Evolutionary conservation across 2,797 vertebrate genomes (phyloP), one percentile per base, ranked within the genome.

Genomic region (Pangasius krempfi): DNA sequence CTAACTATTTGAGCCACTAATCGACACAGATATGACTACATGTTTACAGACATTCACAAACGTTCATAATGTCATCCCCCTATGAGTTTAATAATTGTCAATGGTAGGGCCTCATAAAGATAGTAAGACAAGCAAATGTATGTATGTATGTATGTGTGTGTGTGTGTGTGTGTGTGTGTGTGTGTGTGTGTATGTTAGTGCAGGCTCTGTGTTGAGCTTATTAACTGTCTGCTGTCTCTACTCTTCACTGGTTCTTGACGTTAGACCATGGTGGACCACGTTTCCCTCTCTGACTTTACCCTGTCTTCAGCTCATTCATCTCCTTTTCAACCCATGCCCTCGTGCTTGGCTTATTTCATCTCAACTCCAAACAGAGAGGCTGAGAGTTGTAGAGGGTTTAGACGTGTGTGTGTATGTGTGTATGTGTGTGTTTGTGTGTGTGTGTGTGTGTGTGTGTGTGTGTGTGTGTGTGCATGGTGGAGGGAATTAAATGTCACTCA

Each of bases 401-500:
- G 70, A 68, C 27, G 4, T 12, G 5, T 81, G 78, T 81, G 14
- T 82, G 3, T 82, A 14, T 56, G 14, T 22, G 40, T 73, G 79
- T 73, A 79, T 87, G n/a, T n/a, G n/a, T n/a, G n/a, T n/a, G n/a
- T n/a, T n/a, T 80, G 54, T 80, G 84, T 88, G 60, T 90, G 66
- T 64, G 58, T 62, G 47, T 44, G 80, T 37, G 56, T 64, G 30
- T 79, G 75, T 30, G n/a, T 82, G 73, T 52, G 50, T 76, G 90
- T 30, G 80, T 58, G 81, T 18, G 50, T 84, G 27, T 80, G 60
- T 30, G 94, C 89, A 91, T 93, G 93, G 93, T 93, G 93, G 91
- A 91, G 87, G 94, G 95, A 92, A 95, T 96, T 96, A 96, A 96
- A 96, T 92, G 95, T 95, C 96, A 96, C 91, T 94, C 94, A 93